Evolutionary conservation across 2,797 vertebrate species (phyloP).

Genomic region (Danio tinwini): DNA sequence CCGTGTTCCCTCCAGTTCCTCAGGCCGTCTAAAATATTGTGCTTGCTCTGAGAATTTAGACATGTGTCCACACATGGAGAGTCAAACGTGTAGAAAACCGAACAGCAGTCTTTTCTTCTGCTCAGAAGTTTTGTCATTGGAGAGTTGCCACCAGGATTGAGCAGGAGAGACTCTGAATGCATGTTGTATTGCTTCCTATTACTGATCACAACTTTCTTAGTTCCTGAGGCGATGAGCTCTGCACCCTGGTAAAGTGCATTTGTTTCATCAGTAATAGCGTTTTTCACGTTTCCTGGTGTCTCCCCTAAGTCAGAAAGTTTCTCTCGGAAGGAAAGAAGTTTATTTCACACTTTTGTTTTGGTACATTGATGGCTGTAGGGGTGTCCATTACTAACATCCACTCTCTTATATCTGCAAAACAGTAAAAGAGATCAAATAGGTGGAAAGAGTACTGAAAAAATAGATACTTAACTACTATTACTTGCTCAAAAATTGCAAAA

Average conservation of each 20-base stretch:
- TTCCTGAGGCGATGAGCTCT: constrained; percentile 7
- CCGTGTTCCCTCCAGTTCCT: neutral
- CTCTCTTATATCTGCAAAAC: too few relatives aligned
- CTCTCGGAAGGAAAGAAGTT: neutral
- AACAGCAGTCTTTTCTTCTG: neutral
- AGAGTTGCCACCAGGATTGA: neutral
- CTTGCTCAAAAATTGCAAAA: too few relatives aligned
- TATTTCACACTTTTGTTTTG: neutral
- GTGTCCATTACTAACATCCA: too few relatives aligned
- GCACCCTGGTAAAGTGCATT: neutral
- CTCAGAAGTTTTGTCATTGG: neutral
- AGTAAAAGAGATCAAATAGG: too few relatives aligned
- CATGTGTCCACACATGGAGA: constrained; percentile 11
- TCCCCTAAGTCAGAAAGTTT: neutral
- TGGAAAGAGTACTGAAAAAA: too few relatives aligned
- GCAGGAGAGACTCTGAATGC: neutral
- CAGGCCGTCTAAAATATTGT: neutral
- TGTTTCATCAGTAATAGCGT: neutral
- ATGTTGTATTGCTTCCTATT: neutral
- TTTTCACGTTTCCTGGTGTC: neutral
- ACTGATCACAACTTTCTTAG: neutral
- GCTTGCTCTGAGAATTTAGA: neutral
- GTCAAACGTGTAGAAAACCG: neutral
- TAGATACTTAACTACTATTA: too few relatives aligned
- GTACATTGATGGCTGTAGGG: neutral